These are phyloP conservation scores for Gobionotothen gibberifrons DNA, from an alignment of 2,797 vertebrate species.

Conservation along the genomic window DNA sequence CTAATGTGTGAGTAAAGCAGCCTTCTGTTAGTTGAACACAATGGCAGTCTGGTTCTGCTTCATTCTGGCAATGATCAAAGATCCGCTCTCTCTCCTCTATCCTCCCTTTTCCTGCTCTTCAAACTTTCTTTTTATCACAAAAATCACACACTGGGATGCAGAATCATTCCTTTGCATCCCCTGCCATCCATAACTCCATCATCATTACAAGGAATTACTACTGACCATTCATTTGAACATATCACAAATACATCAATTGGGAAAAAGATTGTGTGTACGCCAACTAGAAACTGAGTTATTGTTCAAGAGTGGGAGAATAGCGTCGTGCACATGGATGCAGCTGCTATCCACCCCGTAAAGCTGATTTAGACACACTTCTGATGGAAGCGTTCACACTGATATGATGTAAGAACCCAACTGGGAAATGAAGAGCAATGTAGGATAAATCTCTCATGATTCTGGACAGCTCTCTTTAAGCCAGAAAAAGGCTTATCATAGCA, in stretches of 20 bases:
- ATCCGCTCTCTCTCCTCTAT: conserved; percentile 4
- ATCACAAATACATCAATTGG: conserved; percentile 12
- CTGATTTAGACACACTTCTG: conserved; percentile 35
- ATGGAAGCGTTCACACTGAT: conserved; percentile 27
- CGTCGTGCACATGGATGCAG: conserved; percentile 22
- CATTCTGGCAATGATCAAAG: conserved; percentile 28
- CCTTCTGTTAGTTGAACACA: conserved; percentile 42
- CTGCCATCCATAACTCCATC: conserved; percentile 57
- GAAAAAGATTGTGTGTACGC: not conserved
- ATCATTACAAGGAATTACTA: conserved; percentile 47
- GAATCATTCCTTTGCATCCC: conserved; percentile 6
- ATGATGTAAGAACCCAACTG: conserved; percentile 34
- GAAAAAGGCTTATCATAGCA: conserved; percentile 42
- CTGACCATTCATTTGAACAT: conserved; percentile 54
- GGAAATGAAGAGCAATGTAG: conserved; percentile 15
- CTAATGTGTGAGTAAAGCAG: conserved; percentile 30
- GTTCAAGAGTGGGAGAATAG: conserved; percentile 23
- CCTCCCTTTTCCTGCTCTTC: conserved; percentile 6
- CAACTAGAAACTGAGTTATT: not conserved
- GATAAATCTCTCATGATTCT: conserved; percentile 35
- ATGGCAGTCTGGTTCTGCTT: conserved; percentile 25
- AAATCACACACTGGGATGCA: conserved; percentile 16
- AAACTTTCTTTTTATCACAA: not conserved
- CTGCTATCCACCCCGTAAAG: conserved; percentile 19
- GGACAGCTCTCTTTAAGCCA: conserved; percentile 44